A percentile compares a stretch with the other conserved stretches of the same genome.
Conservation (phyloP, 2,888 invertebrate genomes). For the Caenorhabditis macrosperma region DNA sequence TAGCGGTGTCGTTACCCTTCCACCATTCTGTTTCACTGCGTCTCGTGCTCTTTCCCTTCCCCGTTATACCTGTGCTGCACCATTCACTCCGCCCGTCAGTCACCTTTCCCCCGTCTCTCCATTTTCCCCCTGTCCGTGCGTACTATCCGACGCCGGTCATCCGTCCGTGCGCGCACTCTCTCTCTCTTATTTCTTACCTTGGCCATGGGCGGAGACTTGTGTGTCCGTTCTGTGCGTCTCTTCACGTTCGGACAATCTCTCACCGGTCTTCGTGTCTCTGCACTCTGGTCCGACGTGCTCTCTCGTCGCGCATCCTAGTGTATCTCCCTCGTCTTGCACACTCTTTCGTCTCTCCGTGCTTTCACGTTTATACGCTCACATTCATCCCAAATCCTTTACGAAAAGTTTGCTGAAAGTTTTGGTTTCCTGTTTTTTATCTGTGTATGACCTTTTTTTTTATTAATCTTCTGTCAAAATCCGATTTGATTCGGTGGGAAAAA, state of each 20-base stretch:
- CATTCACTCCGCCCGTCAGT: conserved; percentile 14
- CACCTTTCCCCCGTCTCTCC: neutral
- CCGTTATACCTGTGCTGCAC: conserved; percentile 14
- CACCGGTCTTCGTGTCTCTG: conserved; percentile 15
- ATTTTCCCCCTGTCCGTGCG: neutral
- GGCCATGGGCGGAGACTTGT: conserved; percentile 25
- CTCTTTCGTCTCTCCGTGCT: conserved; percentile 39
- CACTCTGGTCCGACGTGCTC: conserved; percentile 25
- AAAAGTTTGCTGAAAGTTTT: conserved; percentile 8
- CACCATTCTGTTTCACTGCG: conserved; percentile 9
- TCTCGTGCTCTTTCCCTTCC: neutral
- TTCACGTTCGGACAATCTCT: conserved; percentile 47
- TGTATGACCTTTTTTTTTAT: neutral
- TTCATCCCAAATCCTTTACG: conserved; percentile 11
- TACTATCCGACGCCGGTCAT: conserved; percentile 26
- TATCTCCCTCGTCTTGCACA: conserved; percentile 44
- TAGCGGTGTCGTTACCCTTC: conserved; percentile 48
- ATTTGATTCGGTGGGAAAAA: neutral
- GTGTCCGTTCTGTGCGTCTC: conserved; percentile 30
- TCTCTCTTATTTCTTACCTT: conserved; percentile 56
- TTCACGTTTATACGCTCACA: conserved; percentile 43
- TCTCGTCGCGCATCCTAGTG: conserved; percentile 29
- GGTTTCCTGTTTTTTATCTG: neutral
- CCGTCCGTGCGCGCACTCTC: conserved; percentile 25
- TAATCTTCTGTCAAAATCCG: neutral